phyloP scores from a whole-genome alignment of 1,140 invertebrate genomes.

The Daktulosphaira vitifoliae region DNA sequence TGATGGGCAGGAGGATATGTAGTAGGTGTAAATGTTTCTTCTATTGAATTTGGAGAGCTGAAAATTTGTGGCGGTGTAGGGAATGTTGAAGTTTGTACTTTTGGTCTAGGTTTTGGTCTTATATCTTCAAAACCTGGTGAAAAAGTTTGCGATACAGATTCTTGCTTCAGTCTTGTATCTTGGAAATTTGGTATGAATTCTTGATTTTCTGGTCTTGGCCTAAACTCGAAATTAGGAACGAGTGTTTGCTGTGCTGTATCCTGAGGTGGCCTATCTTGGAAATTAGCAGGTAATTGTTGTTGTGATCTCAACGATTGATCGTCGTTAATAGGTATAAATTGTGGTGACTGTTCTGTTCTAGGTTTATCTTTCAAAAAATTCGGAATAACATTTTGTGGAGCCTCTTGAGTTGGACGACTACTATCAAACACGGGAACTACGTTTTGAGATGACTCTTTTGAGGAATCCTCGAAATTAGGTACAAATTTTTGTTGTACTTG shows the following conservation, averaged over 20 bases:
- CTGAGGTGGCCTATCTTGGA: constrained; percentile 8
- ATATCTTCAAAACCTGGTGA: constrained; percentile 37
- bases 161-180: constrained; percentile 21
- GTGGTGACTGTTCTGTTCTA: not conserved
- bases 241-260: constrained; percentile 1
- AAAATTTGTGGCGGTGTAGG: constrained; percentile 35
- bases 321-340: not conserved
- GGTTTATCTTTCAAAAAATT: not conserved
- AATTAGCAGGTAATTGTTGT: not conserved
- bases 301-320: not conserved
- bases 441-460: constrained; percentile 5
- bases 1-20: constrained; percentile 55
- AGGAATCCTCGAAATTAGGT: not conserved
- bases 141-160: constrained; percentile 30
- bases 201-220: constrained; percentile 16
- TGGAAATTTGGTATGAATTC: not conserved
- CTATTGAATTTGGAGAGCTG: not conserved
- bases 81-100: constrained; percentile 25
- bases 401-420: not conserved
- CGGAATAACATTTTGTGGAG: not conserved
- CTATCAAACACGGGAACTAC: constrained; percentile 3
- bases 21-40: not conserved
- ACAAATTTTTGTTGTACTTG: not conserved
- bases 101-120: constrained; percentile 6
- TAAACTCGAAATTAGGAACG: constrained; percentile 1